A percentile compares a stretch with the other conserved stretches of the same genome.
Conservation (phyloP, 1,140 invertebrate species). For the Plectrocnemia conspersa region DNA sequence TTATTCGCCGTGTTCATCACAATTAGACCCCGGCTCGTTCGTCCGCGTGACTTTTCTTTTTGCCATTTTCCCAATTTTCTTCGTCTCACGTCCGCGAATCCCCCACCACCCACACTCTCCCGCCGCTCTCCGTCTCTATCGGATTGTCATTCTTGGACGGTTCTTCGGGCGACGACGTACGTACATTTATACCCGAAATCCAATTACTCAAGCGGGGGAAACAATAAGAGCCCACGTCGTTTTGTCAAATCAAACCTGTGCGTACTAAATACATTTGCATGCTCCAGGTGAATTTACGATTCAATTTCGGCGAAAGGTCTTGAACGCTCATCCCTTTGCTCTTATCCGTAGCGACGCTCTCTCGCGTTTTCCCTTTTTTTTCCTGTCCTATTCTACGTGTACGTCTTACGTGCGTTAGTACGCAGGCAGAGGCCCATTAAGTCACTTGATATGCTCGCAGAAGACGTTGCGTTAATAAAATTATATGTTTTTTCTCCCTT, state of each 20-base stretch:
- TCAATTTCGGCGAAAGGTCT: conserved; percentile 17
- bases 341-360: neutral
- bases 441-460: neutral
- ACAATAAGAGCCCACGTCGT: conserved; percentile 22
- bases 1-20: neutral
- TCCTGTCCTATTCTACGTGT: too few relatives aligned
- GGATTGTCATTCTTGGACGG: conserved; percentile 3
- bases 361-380: neutral
- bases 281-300: conserved; percentile 23
- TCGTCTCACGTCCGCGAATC: conserved; percentile 1
- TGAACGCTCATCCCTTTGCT: conserved; percentile 7
- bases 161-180: neutral
- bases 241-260: conserved; percentile 21
- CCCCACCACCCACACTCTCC: neutral
- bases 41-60: neutral
- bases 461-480: neutral
- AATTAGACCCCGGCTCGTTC: neutral
- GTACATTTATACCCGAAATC: conserved; percentile 17
- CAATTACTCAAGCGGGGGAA: conserved; percentile 26
- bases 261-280: conserved; percentile 20
- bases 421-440: neutral
- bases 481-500: neutral
- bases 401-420: too few relatives aligned
- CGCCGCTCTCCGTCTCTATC: too few relatives aligned
- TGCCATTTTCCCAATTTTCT: conserved; percentile 2